A percentile compares a stretch with the other conserved stretches of the same genome.
phyloP scores from a whole-genome alignment of 2,797 vertebrate species.

The Ateles fusciceps region DNA sequence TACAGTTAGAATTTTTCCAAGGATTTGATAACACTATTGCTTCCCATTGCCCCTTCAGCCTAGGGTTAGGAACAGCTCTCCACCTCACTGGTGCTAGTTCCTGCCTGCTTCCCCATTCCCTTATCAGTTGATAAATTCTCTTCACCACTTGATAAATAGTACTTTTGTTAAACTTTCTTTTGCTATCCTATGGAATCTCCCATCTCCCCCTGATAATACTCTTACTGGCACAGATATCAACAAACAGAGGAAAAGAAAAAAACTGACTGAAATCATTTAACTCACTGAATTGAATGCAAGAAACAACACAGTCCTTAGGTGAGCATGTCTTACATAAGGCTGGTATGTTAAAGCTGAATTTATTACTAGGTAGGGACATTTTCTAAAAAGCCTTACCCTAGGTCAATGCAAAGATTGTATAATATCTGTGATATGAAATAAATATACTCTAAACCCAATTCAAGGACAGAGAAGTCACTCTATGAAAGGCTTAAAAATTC shows the following conservation, averaged over 20 bases:
- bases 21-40: neutral
- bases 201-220: neutral
- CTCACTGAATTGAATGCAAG: neutral
- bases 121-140: neutral
- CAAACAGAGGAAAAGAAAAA: neutral
- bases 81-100: neutral
- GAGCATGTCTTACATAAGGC: neutral
- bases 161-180: neutral
- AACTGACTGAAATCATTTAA: neutral
- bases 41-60: neutral
- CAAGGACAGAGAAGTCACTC: neutral
- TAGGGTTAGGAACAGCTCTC: neutral
- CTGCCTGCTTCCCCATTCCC: neutral
- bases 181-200: neutral
- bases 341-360: neutral
- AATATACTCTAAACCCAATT: neutral
- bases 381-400: neutral
- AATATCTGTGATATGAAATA: neutral
- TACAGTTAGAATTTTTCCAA: neutral
- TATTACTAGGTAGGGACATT: neutral
- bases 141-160: neutral
- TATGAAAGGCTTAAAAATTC: neutral
- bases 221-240: neutral
- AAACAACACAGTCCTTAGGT: neutral
- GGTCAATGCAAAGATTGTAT: neutral